phyloP scores from a whole-genome alignment of 2,888 invertebrate species.

The Habroteleia sp. region DNA sequence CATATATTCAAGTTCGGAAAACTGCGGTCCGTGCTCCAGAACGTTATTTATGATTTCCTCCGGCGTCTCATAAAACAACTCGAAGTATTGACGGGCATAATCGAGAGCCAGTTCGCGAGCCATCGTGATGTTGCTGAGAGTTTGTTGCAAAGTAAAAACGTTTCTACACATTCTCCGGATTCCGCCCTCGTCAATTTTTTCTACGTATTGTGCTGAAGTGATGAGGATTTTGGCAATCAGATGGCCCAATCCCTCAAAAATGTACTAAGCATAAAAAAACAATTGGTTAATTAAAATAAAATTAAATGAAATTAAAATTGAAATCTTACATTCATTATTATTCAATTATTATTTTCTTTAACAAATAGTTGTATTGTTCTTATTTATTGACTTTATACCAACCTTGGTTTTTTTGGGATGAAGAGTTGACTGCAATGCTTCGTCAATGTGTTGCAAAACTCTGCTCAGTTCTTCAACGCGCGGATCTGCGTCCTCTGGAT shows the following conservation, averaged over 20 bases:
- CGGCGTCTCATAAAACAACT: slow-evolving; percentile 90
- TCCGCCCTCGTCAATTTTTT: slow-evolving; percentile 89
- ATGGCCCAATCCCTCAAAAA: slow-evolving; percentile 94
- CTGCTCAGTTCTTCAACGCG: slow-evolving; percentile 89
- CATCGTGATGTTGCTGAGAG: slow-evolving; percentile 91
- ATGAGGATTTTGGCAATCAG: slow-evolving; percentile 90
- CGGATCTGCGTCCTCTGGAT: slow-evolving; percentile 89
- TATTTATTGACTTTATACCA: slow-evolving; percentile 8
- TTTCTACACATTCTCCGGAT: slow-evolving; percentile 93
- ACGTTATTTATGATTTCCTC: slow-evolving; percentile 91
- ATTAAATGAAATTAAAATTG: slow-evolving; percentile 9
- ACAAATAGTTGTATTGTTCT: too few relatives aligned
- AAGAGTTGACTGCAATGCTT: slow-evolving; percentile 88
- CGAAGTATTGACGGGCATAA: slow-evolving; percentile 92
- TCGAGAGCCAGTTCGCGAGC: slow-evolving; percentile 92
- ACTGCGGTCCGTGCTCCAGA: slow-evolving; percentile 92
- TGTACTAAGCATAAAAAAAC: slow-evolving; percentile 84
- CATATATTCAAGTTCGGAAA: slow-evolving; percentile 88
- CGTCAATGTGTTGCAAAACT: slow-evolving; percentile 89
- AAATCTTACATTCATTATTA: too few relatives aligned
- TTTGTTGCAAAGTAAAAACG: slow-evolving; percentile 92
- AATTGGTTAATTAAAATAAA: not conserved
- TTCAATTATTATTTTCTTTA: too few relatives aligned
- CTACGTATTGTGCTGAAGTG: slow-evolving; percentile 89
- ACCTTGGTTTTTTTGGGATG: slow-evolving; percentile 90